Conservation (phyloP, 2,888 invertebrate genomes). For the Andrena bicolor region DNA sequence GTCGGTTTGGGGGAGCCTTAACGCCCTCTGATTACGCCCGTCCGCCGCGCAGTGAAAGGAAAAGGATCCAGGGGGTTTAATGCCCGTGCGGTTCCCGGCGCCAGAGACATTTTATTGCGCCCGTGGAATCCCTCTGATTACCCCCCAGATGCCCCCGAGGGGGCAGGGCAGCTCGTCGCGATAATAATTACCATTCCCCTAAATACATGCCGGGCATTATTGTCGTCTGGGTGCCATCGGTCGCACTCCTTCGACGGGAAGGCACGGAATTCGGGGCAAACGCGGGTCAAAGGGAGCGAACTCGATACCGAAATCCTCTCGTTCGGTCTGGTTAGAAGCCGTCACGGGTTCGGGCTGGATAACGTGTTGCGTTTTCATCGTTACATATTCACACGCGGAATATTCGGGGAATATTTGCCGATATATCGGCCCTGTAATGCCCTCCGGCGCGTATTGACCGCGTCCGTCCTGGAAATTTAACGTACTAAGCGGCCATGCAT, state of each 20-base stretch:
- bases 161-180: background rate
- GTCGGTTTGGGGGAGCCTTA: too few species aligned
- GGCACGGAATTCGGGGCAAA: background rate
- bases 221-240: constrained; percentile 11
- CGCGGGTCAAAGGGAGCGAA: background rate
- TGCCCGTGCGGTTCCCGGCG: constrained; percentile 35
- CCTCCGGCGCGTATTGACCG: constrained; percentile 47
- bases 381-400: constrained; percentile 51
- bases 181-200: constrained; percentile 49
- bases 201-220: constrained; percentile 27
- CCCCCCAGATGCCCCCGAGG: background rate
- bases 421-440: constrained; percentile 41
- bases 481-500: constrained; percentile 62
- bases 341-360: constrained; percentile 1
- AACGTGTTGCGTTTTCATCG: constrained; percentile 31
- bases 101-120: constrained; percentile 51
- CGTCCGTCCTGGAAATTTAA: constrained; percentile 58
- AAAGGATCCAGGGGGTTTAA: constrained; percentile 52
- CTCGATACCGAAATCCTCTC: background rate
- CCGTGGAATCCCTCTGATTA: constrained; percentile 50
- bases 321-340: background rate
- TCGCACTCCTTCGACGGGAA: background rate
- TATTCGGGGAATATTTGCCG: constrained; percentile 55
- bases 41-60: constrained; percentile 37
- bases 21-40: constrained; percentile 52